Percentiles rank a stretch among this genome's conserved stretches.
phyloP scores from a whole-genome alignment of 2,113 vertebrate genomes.

The Ramphastos sulfuratus region DNA sequence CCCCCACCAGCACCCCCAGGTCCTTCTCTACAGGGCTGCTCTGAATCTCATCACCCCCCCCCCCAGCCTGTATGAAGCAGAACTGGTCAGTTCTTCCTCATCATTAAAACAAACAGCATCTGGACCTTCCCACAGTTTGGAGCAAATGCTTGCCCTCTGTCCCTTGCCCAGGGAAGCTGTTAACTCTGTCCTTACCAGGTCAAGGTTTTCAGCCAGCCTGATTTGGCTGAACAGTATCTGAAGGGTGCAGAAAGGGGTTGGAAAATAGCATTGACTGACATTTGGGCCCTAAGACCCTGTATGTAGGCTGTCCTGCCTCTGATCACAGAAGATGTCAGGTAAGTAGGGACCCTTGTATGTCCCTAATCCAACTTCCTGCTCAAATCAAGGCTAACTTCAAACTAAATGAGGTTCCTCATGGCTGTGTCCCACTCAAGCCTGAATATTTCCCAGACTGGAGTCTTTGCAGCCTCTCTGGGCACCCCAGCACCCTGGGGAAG shows the following conservation, averaged over 20 bases:
- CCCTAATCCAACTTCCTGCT: neutral
- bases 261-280: neutral
- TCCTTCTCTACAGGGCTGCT: no score
- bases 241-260: neutral
- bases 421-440: neutral
- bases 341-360: neutral
- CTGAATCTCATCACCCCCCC: no score
- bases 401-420: neutral
- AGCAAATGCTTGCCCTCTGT: neutral
- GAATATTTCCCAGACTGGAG: neutral
- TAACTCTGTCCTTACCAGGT: neutral
- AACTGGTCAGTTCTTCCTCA: neutral
- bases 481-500: neutral
- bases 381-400: neutral
- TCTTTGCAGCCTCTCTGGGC: neutral
- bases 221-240: neutral
- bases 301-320: neutral
- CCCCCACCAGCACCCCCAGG: no score
- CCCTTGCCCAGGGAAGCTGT: neutral
- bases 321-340: neutral
- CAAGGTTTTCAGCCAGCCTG: neutral
- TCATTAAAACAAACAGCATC: neutral
- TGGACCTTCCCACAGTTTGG: neutral
- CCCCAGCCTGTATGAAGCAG: neutral
- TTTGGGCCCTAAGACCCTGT: neutral